A percentile compares a stretch with the other conserved stretches of the same genome.
Evolutionary conservation across 2,797 vertebrate genomes (phyloP).

Genomic region (Naso thynnoides): DNA sequence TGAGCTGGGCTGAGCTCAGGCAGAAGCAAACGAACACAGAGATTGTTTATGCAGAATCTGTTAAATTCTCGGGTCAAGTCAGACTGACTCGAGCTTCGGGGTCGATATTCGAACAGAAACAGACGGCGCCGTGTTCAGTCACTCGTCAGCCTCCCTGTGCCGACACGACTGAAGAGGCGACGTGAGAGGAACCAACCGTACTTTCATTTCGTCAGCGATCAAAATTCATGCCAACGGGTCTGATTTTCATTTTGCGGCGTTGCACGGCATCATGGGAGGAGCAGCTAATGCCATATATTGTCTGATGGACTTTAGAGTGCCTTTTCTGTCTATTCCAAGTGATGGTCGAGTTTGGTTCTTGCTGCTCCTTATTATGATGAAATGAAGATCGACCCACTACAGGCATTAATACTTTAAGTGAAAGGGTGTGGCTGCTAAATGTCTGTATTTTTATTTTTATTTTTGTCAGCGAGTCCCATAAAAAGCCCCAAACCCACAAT

Average conservation of each 20-base stretch:
- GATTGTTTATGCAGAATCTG: conserved; percentile 15
- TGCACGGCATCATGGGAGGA: conserved; percentile 27
- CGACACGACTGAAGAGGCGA: conserved; percentile 18
- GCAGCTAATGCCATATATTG: conserved; percentile 9
- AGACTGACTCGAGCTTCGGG: conserved; percentile 28
- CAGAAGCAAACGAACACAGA: conserved; percentile 28
- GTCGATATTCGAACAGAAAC: conserved; percentile 45
- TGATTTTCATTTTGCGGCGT: conserved; percentile 57
- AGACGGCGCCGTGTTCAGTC: conserved; percentile 44
- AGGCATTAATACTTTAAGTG: not conserved
- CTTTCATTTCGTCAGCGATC: conserved; percentile 21
- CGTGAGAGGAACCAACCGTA: conserved; percentile 22
- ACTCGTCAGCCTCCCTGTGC: not conserved
- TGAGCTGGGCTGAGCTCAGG: conserved; percentile 46
- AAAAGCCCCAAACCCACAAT: not conserved
- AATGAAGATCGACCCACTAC: conserved; percentile 41
- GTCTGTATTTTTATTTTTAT: conserved; percentile 6
- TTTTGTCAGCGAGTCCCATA: conserved; percentile 1
- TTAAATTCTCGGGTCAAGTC: conserved; percentile 22
- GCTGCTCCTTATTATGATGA: conserved; percentile 14
- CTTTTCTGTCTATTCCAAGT: conserved; percentile 32
- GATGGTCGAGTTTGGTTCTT: conserved; percentile 5
- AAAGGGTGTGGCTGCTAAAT: conserved; percentile 10
- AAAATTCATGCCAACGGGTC: not conserved
- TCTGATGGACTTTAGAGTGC: conserved; percentile 44